phyloP scores from a whole-genome alignment of 1,140 invertebrate genomes.

The Temnothorax curvispinosus region DNA sequence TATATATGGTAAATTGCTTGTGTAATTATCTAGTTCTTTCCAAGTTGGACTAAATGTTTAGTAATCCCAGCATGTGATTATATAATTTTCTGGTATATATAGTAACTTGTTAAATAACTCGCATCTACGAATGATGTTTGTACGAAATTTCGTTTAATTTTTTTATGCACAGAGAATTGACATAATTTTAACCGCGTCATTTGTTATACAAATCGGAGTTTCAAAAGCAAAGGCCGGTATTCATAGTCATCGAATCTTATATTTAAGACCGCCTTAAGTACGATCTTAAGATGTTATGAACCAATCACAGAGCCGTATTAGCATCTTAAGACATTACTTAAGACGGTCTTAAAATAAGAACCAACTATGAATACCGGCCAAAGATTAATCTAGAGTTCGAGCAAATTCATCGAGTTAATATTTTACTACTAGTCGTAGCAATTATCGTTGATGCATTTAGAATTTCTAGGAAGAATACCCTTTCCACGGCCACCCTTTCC shows the following conservation, averaged over 20 bases:
- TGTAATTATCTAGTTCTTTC: too few species aligned
- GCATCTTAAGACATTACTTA: too few species aligned
- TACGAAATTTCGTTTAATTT: not conserved
- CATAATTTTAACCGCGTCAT: conserved; percentile 16
- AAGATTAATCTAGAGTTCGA: not conserved
- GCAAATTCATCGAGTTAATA: conserved; percentile 20
- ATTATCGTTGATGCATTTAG: conserved; percentile 9
- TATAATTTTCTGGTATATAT: not conserved
- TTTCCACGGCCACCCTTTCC: not conserved
- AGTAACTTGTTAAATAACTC: not conserved
- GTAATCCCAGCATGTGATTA: not conserved
- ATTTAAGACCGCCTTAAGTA: too few species aligned
- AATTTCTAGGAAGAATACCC: conserved; percentile 5
- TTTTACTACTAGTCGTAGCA: not conserved
- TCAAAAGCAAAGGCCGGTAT: not conserved
- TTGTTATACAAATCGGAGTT: not conserved
- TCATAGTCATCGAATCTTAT: not conserved
- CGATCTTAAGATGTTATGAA: too few species aligned
- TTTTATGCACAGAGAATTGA: not conserved
- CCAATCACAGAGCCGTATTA: too few species aligned
- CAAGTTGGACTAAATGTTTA: not conserved
- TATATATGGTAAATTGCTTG: too few species aligned
- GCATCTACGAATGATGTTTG: not conserved
- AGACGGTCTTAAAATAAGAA: too few species aligned
- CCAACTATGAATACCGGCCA: too few species aligned